Conservation (phyloP, 2,113 vertebrate genomes). For the Saguinus imperator region DNA sequence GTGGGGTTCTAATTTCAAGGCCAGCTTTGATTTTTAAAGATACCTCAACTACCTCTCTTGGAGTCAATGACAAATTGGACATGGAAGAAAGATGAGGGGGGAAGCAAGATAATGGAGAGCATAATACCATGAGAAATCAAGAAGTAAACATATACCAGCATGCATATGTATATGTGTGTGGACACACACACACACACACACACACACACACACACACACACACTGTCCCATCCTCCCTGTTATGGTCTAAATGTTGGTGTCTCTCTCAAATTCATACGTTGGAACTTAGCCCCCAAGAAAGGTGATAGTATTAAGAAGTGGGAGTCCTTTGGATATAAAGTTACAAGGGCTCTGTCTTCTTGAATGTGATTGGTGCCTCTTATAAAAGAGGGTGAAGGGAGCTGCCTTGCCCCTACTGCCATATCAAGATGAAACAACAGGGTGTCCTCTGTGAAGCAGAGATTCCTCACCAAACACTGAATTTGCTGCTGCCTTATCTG, state of each 20-base stretch:
- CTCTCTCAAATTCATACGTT: not conserved
- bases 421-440: not conserved
- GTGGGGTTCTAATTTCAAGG: not conserved
- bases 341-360: not conserved
- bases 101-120: not conserved
- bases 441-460: not conserved
- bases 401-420: not conserved
- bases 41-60: not conserved
- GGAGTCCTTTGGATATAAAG: not conserved
- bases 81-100: not conserved
- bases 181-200: not conserved
- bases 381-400: not conserved
- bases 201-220: not conserved
- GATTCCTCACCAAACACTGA: not conserved
- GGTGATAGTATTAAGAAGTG: no score
- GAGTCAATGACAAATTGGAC: not conserved
- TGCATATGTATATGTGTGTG: not conserved
- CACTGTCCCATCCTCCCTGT: not conserved
- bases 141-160: not conserved
- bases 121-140: not conserved
- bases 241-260: not conserved
- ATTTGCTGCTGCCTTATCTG: not conserved
- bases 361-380: not conserved
- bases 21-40: not conserved
- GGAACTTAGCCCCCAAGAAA: not conserved